phyloP scores from a whole-genome alignment of 2,113 vertebrate species.

The Pyrgilauda ruficollis region DNA sequence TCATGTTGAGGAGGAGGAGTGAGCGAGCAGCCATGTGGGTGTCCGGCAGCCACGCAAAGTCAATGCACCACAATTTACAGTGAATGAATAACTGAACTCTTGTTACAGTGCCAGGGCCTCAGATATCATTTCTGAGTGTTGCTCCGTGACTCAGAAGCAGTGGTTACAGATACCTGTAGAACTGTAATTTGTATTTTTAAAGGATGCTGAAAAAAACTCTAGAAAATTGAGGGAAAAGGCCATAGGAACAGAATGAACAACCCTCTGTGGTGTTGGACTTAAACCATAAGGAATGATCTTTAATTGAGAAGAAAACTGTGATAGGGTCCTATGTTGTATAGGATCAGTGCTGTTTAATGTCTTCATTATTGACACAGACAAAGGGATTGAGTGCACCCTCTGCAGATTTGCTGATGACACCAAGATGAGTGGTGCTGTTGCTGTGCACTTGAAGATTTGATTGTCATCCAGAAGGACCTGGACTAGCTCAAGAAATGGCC shows the following conservation, averaged over 20 bases:
- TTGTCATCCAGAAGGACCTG: not conserved
- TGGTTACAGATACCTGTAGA: not conserved
- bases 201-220: not conserved
- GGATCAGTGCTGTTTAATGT: not conserved
- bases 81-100: not conserved
- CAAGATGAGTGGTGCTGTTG: not conserved
- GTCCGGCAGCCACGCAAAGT: not conserved
- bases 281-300: not conserved
- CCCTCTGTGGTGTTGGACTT: not conserved
- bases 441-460: accelerated
- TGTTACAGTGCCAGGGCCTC: not conserved
- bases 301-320: not conserved
- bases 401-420: not conserved
- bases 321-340: not conserved
- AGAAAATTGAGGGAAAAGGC: not conserved
- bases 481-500: not conserved
- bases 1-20: not conserved
- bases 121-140: not conserved
- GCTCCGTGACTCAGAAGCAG: not conserved
- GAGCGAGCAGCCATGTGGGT: not conserved
- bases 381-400: accelerated
- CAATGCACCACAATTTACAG: not conserved
- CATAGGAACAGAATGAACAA: not conserved
- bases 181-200: not conserved
- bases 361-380: not conserved